Evolutionary conservation across 2,797 vertebrate species (phyloP), one percentile per base, ranked within the genome.

Genomic region (Petrocephalus sullivani): DNA sequence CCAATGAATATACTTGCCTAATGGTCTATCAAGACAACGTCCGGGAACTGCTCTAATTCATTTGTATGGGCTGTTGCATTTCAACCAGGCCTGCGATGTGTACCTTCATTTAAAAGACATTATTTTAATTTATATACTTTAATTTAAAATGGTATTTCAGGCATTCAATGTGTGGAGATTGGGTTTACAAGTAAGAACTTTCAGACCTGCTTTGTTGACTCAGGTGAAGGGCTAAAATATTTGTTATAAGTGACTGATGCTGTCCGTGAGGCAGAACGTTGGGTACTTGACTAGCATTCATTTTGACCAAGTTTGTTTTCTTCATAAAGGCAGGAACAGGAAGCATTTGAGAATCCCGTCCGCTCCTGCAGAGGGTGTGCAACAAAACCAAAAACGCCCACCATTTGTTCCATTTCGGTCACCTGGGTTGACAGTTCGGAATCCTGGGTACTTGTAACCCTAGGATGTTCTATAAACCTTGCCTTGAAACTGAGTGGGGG

Each of bases 241-340:
- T 49, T 46, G 37, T 46, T 16, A 78, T 78, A 46, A 78, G 16
- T 78, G 75, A 46, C 8, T 81, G 41, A 81, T 81, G 16, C 37
- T 19, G 7, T 81, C 75, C 46, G 37, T 81, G 75, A 81, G 75
- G 75, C 75, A 81, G 75, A 81, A 81, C 9, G 46, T 49, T 49
- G 75, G 41, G 75, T 49, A n/a, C 75, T 81, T 81, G 75, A 37
- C 41, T 81, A 49, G n/a, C 75, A 81, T 81, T 81, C 64, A 87
- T 53, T 56, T 88, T 75, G 54, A 88, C 78, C 9, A 67, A 28
- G 78, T 58, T 14, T 54, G 83, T 84, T 84, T 54, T 53, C 81
- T 84, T 84, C n/a, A 84, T 53, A 54, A 49, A 28, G 53, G 51
- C 3, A 54, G 21, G 51, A 84, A 84, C 49, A 54, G 46, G 58